These are phyloP conservation scores for Chlorocebus sabaeus DNA, from an alignment of 2,113 vertebrate genomes.

Conservation along the genomic window DNA sequence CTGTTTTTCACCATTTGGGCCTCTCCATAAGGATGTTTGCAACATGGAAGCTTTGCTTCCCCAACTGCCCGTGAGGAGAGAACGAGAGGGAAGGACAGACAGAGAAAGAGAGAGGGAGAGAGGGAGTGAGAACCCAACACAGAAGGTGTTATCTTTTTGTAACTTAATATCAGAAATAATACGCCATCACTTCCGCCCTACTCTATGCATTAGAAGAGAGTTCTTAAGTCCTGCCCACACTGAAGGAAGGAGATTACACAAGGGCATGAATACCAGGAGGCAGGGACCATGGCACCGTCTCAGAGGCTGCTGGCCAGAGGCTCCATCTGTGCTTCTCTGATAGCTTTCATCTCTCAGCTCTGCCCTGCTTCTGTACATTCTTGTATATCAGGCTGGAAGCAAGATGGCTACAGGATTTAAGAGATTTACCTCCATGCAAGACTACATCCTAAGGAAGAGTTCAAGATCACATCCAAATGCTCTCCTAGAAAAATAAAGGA, in stretches of 20 bases:
- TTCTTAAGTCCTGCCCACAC: neutral
- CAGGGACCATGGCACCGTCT: neutral
- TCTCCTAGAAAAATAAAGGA: neutral
- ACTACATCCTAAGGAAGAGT: neutral
- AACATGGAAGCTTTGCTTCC: neutral
- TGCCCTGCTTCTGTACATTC: neutral
- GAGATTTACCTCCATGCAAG: neutral
- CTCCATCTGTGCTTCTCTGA: neutral
- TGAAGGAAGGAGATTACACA: neutral
- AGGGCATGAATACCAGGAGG: neutral
- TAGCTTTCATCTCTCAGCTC: neutral
- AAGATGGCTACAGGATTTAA: neutral
- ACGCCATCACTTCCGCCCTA: neutral
- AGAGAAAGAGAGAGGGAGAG: neutral
- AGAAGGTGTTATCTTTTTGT: neutral
- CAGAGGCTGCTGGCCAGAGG: neutral
- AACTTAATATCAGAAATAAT: neutral
- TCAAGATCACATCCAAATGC: neutral
- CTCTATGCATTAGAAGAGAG: neutral
- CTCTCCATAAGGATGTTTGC: neutral
- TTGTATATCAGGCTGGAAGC: neutral
- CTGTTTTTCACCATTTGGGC: neutral
- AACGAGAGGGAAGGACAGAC: neutral
- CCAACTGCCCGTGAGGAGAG: neutral
- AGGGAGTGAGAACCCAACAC: neutral